Conservation (phyloP, 2,888 invertebrate genomes). For the Palloptera scutellata region DNA sequence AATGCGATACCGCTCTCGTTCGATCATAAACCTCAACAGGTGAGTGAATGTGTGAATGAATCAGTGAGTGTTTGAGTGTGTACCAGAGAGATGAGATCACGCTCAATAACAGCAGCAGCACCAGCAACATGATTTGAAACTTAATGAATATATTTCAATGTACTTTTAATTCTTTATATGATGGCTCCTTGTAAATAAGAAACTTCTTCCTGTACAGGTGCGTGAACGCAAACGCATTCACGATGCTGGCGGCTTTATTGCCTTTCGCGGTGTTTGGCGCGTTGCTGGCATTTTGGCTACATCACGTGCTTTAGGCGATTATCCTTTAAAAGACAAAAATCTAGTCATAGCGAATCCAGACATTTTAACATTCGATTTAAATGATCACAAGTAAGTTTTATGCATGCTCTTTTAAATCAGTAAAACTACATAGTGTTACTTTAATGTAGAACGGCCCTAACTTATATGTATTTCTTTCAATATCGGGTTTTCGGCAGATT, state of each 20-base stretch:
- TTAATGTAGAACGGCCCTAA: no score
- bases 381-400: constrained; percentile 75
- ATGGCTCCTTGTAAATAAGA: background rate
- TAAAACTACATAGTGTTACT: background rate
- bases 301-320: constrained; percentile 93
- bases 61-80: no score
- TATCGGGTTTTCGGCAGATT: no score
- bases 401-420: background rate
- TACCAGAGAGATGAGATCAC: no score
- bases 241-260: constrained; percentile 94
- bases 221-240: constrained; percentile 91
- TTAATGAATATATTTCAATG: no score
- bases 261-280: constrained; percentile 95
- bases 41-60: constrained; percentile 59
- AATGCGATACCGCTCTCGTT: constrained; percentile 91
- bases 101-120: no score
- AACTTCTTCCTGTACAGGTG: constrained; percentile 66
- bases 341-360: constrained; percentile 96
- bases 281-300: constrained; percentile 95
- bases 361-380: constrained; percentile 88
- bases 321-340: constrained; percentile 91
- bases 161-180: constrained; percentile 13
- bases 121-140: no score
- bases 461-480: constrained; percentile 29
- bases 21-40: constrained; percentile 97